Evolutionary conservation across 92 coral and sea anemone species (phyloP), one percentile per base, ranked within the genome.

Genomic region (Chrysogorgia sp.): DNA sequence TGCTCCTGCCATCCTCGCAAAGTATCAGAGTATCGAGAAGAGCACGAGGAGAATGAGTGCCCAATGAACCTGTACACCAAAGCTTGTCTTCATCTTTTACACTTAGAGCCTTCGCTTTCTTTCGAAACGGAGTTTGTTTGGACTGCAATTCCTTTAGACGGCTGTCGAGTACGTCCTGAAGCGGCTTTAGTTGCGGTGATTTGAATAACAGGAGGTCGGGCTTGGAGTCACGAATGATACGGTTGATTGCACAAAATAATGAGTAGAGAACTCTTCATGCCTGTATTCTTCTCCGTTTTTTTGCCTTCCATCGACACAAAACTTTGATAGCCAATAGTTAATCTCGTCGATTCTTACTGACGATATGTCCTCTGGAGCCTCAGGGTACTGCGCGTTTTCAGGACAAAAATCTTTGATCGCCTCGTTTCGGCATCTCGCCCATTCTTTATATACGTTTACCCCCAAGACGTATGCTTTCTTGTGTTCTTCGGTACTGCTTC

Each of bases 1-100:
- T 74, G 68, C 43, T 74, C 80, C 20, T 55, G 61, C 40, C 80
- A 65, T 49, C 80, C 62, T 23, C 80, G 58, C 7, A 74, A 41
- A 24, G 63, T 4, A 74, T 66, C 30, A 74, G 12, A 1, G 80
- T 50, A 55, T 74, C 65, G 0, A 74, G 49, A 8, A 74, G 25
- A 22, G 40, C 63, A 48, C 35, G 34, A 25, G 80, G 24, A 14
- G 24, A 29, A 12, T 29, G 62, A 1, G 31, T 55, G 22, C 80
- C 80, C 14, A 74, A 56, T n/a, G 52, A 45, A 45, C 9, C 10
- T 45, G 9, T 1, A 57, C 22, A 4, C 30, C 30, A 57, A 23
- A n/a, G 63, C 13, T 49, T 49, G 3, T 49, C 57, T 49, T 49
- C 14, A 3, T 49, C 57, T n/a, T 10, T 49, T 10, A 10, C 57